Evolutionary conservation across 2,888 invertebrate genomes (phyloP), one percentile per base, ranked within the genome.

Genomic region (Tanytarsus gracilentus): DNA sequence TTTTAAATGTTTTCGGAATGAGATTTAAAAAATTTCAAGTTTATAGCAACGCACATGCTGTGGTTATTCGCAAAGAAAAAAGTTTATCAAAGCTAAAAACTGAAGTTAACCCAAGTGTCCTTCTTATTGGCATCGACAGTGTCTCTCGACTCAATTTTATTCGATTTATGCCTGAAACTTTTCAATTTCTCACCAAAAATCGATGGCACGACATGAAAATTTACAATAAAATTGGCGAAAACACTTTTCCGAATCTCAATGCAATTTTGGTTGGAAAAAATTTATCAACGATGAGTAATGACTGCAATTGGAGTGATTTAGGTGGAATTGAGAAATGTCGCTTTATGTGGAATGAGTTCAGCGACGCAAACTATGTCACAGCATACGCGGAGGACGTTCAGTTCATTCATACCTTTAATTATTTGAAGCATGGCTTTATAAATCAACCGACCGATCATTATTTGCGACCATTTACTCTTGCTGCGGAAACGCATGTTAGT

Each of bases 51-150:
- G 77, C 80, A 1, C 83, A 83, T 68, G 72, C 79, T 1, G 74
- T 79, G 36, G 70, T 83, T 68, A 72, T 77, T 66, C 69, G 80
- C 68, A 70, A 77, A 62, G 65, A 75, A 65, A 71, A 75, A 63
- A 69, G 83, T 59, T 71, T 78, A 64, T 71, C 78, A 64, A 69
- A 77, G 67, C 64, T 73, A 33, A 53, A 68, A 64, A 63, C 21
- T 11, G 9, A n/a, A 8, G n/a, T 27, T 1, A 27, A 40, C 2
- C 8, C 18, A 16, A 86, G 84, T 68, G 81, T 94, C 0, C 71
- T 93, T 29, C 76, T 92, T 68, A 70, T 95, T 18, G 93, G 92
- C 33, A 84, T 94, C 66, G 92, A 93, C 69, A 88, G 90, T 48
- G 83, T 93, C 66, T 92, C 93, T 0, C 74, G 90, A 61, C 75